Evolutionary conservation across 1,140 invertebrate genomes (phyloP), one percentile per base, ranked within the genome.

Genomic region (Venturia canescens): DNA sequence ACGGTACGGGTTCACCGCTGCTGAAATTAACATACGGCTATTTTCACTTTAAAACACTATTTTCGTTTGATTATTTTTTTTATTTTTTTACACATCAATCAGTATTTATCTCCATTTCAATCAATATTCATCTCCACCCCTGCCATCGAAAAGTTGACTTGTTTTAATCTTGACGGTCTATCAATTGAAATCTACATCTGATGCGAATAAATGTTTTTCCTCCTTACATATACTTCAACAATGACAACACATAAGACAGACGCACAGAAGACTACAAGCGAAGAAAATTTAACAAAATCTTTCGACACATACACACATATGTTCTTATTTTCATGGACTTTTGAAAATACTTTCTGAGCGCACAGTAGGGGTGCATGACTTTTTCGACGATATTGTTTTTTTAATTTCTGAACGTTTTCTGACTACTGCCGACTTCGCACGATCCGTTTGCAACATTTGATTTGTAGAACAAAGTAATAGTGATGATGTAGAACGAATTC

Each of bases 11-110:
- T 80, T 85, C 83, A 84, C 84, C 83, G 83, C 86, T 85, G 85
- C 83, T 86, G 84, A 87, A 87, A 87, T 87, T 87, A 87, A 86
- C 85, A 86, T 83, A 84, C 83, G 84, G 82, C 86, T 83, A 84
- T 87, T 84, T 87, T 87, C 84, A 85, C 85, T 85, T 85, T 84
- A 79, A 86, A 82, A 83, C 84, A 82, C 82, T 84, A 79, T 84
- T 80, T 78, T 78, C 1, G 9, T 4, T 44, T 44, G 11, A 44
- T 44, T 44, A 44, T 66, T 29, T 3, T 3, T 66, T 66, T 66
- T 66, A 29, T 66, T 66, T 66, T 34, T 23, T 27, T 57, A 21
- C 78, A 50, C 71, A 70, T 71, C 82, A 69, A 78, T 69, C 69
- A 81, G 81, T 81, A 79, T 31, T 18, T 15, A 48, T 72, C 18